Base-by-base conservation (phyloP, 2,888 invertebrate species). In the Drosophila vallismaia region DNA sequence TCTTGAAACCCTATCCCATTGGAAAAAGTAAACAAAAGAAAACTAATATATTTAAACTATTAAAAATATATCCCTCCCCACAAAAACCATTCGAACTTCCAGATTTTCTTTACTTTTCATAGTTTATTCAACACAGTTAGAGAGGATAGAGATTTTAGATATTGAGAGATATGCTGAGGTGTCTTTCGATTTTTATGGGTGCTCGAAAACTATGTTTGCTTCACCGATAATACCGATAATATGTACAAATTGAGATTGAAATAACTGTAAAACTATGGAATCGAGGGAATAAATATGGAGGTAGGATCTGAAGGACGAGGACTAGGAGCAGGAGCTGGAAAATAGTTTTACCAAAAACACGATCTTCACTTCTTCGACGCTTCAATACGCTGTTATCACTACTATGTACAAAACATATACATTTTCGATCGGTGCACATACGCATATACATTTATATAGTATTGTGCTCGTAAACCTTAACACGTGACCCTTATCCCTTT, bases 81-180 rank as follows among this genome's bases (percentile, higher is more conserved):
- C 79, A 58, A 33, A 70, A 77, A 75, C 36, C 46, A 64, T 19
- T 8, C 19, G 38, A 49, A 55, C 50, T 52, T 40, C 67, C 60
- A 74, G 58, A 59, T 75, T 53, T 54, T 71, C 53, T 66, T 72
- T 72, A 51, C 49, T 71, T 74, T 74, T 71, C 54, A 81, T 70
- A 74, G 53, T 80, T 83, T 83, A 83, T 83, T 83, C 64, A 87
- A 85, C 82, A 77, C 78, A 81, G 76, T 70, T 51, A 74, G 48
- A 77, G 64, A 71, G 54, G 71, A 71, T 70, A 71, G 70, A 71
- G 71, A 71, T 69, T 62, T 69, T 53, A 50, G 63, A 69, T 71
- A 69, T 67, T 54, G 46, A 67, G 69, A 52, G 70, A 67, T 68
- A 67, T 56, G 67, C 45, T 56, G 56, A 67, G 58, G 48, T 53